A percentile compares a stretch with the other conserved stretches of the same genome.
Conservation (phyloP, 2,888 invertebrate species). For the Aphidoletes aphidimyza region DNA sequence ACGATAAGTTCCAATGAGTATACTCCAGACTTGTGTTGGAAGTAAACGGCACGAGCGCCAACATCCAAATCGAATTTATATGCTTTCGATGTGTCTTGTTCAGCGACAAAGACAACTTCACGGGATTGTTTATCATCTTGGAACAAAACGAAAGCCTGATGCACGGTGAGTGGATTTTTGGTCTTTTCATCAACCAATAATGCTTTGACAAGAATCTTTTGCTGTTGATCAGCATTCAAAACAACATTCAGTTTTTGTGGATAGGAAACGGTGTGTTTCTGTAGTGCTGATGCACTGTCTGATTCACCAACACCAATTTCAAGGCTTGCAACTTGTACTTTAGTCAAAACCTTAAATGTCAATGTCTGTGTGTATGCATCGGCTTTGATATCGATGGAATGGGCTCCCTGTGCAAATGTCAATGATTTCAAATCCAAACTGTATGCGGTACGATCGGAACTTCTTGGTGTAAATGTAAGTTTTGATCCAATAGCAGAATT, state of each 20-base stretch:
- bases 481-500: constrained; percentile 72
- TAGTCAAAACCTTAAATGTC: constrained; percentile 78
- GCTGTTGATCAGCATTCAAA: constrained; percentile 88
- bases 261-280: constrained; percentile 77
- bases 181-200: constrained; percentile 77
- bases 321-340: constrained; percentile 78
- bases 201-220: constrained; percentile 87
- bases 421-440: constrained; percentile 80
- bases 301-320: constrained; percentile 91
- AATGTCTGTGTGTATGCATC: constrained; percentile 72
- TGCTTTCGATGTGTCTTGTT: constrained; percentile 78
- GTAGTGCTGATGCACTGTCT: constrained; percentile 87
- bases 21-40: constrained; percentile 78
- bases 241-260: constrained; percentile 77
- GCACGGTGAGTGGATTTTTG: constrained; percentile 77
- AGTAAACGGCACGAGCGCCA: constrained; percentile 80
- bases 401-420: constrained; percentile 86
- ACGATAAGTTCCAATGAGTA: constrained; percentile 86
- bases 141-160: constrained; percentile 89
- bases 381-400: constrained; percentile 81
- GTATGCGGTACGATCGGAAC: constrained; percentile 77
- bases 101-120: constrained; percentile 94
- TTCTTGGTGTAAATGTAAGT: constrained; percentile 73
- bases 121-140: constrained; percentile 73
- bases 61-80: constrained; percentile 95